Base-by-base conservation (phyloP, 2,888 invertebrate species). In the Toxonevra muliebris region DNA sequence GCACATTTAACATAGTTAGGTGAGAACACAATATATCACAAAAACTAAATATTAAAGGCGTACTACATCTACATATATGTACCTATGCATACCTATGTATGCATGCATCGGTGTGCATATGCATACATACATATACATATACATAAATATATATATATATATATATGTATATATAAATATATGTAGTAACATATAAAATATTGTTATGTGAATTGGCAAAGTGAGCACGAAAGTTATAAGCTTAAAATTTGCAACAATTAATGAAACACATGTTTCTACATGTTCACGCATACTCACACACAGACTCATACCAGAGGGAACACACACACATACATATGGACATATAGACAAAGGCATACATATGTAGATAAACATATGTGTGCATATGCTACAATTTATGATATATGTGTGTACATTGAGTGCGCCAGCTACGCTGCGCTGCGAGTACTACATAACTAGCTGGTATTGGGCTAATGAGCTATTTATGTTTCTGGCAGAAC, bases 1-100 rank as follows among this genome's bases (percentile, higher is more conserved):
- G 52, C 30, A 8, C 61, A 50, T 48, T 61, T 50, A 61, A 61
- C 52, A 30, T 42, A 12, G 53, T 52, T 17, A 15, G 61, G 12
- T 50, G 15, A 40, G 19, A 50, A 61, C n/a, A n/a, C n/a, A n/a
- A n/a, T n/a, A n/a, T n/a, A n/a, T n/a, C n/a, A n/a, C n/a, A n/a
- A n/a, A n/a, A n/a, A n/a, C n/a, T n/a, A n/a, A n/a, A n/a, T n/a
- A n/a, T n/a, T n/a, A n/a, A n/a, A n/a, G n/a, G n/a, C n/a, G n/a
- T n/a, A n/a, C 20, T 48, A 20, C 45, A 45, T 45, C 45, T 30
- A 0, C 41, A 48, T 41, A 52, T 15, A 15, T 60, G 48, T 17
- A 52, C 20, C 20, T 10, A n/a, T n/a, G n/a, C n/a, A n/a, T n/a
- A n/a, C n/a, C n/a, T n/a, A 30, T 30, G 30, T 30, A 30, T 30